These are phyloP conservation scores for Hypomecis atomaria DNA, from an alignment of 2,888 invertebrate genomes.

Conservation along the genomic window DNA sequence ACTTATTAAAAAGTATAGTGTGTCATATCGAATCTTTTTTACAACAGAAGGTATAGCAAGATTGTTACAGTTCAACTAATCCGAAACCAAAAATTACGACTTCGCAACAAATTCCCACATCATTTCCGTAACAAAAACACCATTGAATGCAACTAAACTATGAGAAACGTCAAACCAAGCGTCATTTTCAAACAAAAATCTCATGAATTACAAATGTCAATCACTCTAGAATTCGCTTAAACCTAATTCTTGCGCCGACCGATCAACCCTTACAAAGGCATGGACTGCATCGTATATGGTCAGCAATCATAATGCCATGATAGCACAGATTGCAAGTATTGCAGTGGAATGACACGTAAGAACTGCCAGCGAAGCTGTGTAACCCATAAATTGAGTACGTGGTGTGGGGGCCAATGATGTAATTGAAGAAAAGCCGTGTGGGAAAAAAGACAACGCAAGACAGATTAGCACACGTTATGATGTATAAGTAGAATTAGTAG, in stretches of 20 bases:
- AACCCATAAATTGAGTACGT: slow-evolving; percentile 43
- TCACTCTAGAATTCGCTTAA: slow-evolving; percentile 33
- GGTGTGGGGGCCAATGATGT: slow-evolving; percentile 41
- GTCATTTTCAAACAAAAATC: slow-evolving; percentile 11
- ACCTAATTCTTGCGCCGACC: slow-evolving; percentile 35
- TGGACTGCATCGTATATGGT: slow-evolving; percentile 51
- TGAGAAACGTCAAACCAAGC: slow-evolving; percentile 11
- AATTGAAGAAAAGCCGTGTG: slow-evolving; percentile 39
- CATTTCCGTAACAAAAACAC: background rate
- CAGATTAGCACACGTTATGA: slow-evolving; percentile 24
- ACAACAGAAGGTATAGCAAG: too few relatives aligned
- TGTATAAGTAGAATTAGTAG: slow-evolving; percentile 15
- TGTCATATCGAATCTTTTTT: too few relatives aligned
- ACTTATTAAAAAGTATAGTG: too few relatives aligned
- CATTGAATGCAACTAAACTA: slow-evolving; percentile 4
- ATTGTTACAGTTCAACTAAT: too few relatives aligned
- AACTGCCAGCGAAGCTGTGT: slow-evolving; percentile 41
- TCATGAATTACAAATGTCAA: slow-evolving; percentile 18
- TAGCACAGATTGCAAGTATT: slow-evolving; percentile 36
- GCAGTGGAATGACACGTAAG: slow-evolving; percentile 50
- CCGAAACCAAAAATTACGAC: too few relatives aligned
- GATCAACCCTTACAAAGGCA: slow-evolving; percentile 38
- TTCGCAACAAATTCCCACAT: background rate
- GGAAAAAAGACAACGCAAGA: slow-evolving; percentile 41
- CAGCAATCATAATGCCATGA: slow-evolving; percentile 58